Percentiles rank a stretch among this genome's conserved stretches.
phyloP scores from a whole-genome alignment of 2,797 vertebrate genomes.

The Botia almorhae region DNA sequence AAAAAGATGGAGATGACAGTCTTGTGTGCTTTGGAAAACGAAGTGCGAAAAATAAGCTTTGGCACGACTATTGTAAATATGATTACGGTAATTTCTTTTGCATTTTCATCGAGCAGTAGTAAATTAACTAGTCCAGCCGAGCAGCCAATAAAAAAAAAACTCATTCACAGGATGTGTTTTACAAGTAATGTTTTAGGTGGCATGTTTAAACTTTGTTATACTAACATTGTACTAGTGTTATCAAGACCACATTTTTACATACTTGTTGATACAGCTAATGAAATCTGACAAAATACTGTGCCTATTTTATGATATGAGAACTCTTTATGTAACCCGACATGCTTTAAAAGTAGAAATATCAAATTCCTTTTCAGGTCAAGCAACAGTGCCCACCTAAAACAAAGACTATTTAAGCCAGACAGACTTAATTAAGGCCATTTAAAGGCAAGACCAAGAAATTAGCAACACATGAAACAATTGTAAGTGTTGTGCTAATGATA shows the following conservation, averaged over 20 bases:
- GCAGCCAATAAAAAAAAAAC: slow-evolving; percentile 44
- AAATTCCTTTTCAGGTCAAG: slow-evolving; percentile 7
- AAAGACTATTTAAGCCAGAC: neutral
- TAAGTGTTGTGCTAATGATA: neutral
- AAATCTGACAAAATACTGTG: slow-evolving; percentile 1
- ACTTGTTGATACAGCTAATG: slow-evolving; percentile 5
- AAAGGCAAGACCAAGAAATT: neutral
- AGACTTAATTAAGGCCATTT: neutral
- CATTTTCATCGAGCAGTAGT: slow-evolving; percentile 22
- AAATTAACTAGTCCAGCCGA: slow-evolving; percentile 19
- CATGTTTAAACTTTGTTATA: slow-evolving; percentile 14
- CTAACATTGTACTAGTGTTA: slow-evolving; percentile 44
- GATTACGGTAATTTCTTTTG: neutral
- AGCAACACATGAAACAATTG: neutral
- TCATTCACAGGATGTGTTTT: neutral
- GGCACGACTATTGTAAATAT: neutral
- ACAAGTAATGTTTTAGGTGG: slow-evolving; percentile 17
- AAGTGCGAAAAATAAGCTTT: neutral
- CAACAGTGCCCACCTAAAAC: neutral
- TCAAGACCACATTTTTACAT: slow-evolving; percentile 26
- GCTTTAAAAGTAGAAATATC: neutral
- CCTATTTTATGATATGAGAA: slow-evolving; percentile 6
- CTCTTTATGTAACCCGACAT: slow-evolving; percentile 23
- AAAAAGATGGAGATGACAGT: slow-evolving; percentile 10
- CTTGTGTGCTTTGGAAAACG: slow-evolving; percentile 19